Conservation (phyloP, 2,797 vertebrate genomes). For the Emydoidea blandingii region DNA sequence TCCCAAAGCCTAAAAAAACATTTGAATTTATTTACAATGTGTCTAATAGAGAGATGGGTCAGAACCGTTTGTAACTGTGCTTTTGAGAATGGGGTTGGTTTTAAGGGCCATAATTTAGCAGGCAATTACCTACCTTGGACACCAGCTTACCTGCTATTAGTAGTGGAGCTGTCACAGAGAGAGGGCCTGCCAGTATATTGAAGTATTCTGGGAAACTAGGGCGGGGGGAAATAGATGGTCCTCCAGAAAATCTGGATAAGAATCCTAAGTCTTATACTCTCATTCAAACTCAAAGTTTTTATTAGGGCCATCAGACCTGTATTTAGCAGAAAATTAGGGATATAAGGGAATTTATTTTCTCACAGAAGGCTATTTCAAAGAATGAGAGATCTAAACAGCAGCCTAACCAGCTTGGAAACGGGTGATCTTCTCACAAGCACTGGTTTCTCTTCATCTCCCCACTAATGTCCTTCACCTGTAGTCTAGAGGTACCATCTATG, state of each 20-base stretch:
- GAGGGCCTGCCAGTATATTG: not conserved
- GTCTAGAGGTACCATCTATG: not conserved
- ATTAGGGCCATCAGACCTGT: not conserved
- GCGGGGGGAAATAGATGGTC: not conserved
- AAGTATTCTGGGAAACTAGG: not conserved
- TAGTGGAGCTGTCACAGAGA: not conserved
- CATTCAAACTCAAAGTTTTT: not conserved
- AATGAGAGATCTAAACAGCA: not conserved
- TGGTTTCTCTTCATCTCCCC: not conserved
- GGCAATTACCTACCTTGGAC: not conserved
- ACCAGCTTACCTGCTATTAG: not conserved
- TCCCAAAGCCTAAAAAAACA: not conserved
- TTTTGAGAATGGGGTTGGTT: not conserved
- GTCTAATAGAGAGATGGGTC: not conserved
- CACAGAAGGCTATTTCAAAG: not conserved
- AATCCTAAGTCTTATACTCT: not conserved
- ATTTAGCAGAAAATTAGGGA: not conserved
- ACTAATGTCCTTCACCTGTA: not conserved
- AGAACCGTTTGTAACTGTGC: not conserved
- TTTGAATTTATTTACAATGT: accelerated
- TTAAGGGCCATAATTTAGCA: not conserved
- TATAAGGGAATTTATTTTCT: not conserved
- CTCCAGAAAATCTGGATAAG: not conserved
- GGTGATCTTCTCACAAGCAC: not conserved
- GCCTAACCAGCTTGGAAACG: not conserved